Evolutionary conservation across 2,888 invertebrate species (phyloP).

Genomic region (Drosophila borborema): DNA sequence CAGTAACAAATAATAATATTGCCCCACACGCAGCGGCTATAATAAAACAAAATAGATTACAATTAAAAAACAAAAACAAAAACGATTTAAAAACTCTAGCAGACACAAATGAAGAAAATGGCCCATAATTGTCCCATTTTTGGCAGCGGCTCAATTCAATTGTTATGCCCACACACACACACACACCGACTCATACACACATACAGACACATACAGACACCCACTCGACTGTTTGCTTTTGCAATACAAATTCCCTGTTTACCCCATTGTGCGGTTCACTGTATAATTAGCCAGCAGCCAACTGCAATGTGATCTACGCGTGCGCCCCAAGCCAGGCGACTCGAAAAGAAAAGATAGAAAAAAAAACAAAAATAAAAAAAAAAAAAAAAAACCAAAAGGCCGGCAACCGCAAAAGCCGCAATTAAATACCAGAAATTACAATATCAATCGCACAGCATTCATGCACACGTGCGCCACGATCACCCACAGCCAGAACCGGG

Average conservation of each 20-base stretch:
- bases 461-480: constrained; percentile 22
- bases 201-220: not conserved
- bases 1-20: constrained; percentile 10
- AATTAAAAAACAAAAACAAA: constrained; percentile 11
- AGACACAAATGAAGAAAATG: constrained; percentile 51
- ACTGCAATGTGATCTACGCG: constrained; percentile 4
- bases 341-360: not conserved
- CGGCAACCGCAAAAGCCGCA: constrained; percentile 37
- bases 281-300: constrained; percentile 13
- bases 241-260: constrained; percentile 38
- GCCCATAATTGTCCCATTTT: constrained; percentile 55
- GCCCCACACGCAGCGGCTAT: constrained; percentile 51
- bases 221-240: constrained; percentile 4
- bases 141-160: constrained; percentile 36
- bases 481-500: not conserved
- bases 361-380: too few species aligned
- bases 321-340: not conserved
- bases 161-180: constrained; percentile 10
- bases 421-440: constrained; percentile 45
- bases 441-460: constrained; percentile 16
- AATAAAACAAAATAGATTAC: constrained; percentile 11
- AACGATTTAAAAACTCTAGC: constrained; percentile 6
- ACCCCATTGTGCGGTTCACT: constrained; percentile 9
- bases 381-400: constrained; percentile 11
- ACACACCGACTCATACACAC: not conserved